Percentiles rank a stretch among this genome's conserved stretches.
Evolutionary conservation across 2,113 vertebrate species (phyloP).

Genomic region (Trematomus loennbergii): DNA sequence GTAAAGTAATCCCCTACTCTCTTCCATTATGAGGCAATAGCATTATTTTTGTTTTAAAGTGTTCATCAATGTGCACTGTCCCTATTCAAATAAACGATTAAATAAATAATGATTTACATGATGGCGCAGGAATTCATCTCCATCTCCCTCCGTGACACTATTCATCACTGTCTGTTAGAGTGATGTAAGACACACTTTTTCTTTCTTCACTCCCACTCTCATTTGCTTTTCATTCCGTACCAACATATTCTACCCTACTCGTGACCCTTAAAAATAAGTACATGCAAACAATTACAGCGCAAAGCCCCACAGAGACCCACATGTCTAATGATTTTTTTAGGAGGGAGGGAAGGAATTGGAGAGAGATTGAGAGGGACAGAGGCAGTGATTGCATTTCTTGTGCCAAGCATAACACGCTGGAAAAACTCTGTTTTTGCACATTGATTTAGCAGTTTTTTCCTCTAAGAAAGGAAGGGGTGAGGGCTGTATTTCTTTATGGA

Average conservation of each 20-base stretch:
- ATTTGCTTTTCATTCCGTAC: conserved; percentile 6
- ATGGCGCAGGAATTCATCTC: conserved; percentile 41
- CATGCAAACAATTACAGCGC: conserved; percentile 33
- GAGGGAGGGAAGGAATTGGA: conserved; percentile 11
- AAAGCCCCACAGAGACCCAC: not conserved
- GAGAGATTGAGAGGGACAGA: conserved; percentile 1
- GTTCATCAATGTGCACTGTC: too few species aligned
- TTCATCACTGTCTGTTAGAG: conserved; percentile 5
- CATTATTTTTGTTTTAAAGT: too few species aligned
- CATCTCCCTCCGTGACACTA: conserved; percentile 5
- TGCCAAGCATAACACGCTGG: conserved; percentile 22
- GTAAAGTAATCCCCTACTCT: conserved; percentile 45
- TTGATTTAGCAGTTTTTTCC: conserved; percentile 8
- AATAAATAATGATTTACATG: conserved; percentile 51
- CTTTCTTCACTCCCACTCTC: not conserved
- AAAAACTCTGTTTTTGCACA: conserved; percentile 22
- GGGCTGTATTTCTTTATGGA: conserved; percentile 1
- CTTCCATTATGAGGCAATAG: conserved; percentile 36
- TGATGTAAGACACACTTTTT: not conserved
- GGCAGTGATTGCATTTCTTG: conserved; percentile 36
- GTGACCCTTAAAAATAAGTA: conserved; percentile 41
- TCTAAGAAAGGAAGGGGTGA: not conserved
- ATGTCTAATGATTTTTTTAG: conserved; percentile 18
- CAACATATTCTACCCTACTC: not conserved
- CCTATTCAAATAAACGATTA: too few species aligned